These are phyloP conservation scores for Melanargia galathea DNA, from an alignment of 2,888 invertebrate genomes.

Conservation along the genomic window DNA sequence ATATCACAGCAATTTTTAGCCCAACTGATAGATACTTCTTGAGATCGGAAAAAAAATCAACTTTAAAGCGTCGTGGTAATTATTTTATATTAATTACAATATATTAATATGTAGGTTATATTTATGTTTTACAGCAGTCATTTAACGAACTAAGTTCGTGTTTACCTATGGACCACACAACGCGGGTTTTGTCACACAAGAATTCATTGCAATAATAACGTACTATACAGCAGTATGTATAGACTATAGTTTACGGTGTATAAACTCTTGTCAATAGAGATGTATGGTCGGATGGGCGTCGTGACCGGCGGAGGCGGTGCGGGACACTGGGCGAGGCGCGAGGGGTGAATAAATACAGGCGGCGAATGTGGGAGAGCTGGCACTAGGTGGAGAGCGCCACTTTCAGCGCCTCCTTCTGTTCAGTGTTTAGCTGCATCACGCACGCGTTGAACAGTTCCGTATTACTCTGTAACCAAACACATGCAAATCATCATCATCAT, in stretches of 20 bases:
- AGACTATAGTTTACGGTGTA: constrained; percentile 25
- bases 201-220: constrained; percentile 26
- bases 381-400: constrained; percentile 83
- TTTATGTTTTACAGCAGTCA: constrained; percentile 35
- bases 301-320: constrained; percentile 44
- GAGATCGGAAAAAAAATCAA: constrained; percentile 55
- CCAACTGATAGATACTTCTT: constrained; percentile 55
- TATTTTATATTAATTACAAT: constrained; percentile 30
- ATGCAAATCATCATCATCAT: background rate
- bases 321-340: constrained; percentile 46
- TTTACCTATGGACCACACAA: constrained; percentile 28
- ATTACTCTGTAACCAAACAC: constrained; percentile 83
- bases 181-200: constrained; percentile 22
- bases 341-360: constrained; percentile 50
- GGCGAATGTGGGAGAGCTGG: constrained; percentile 29
- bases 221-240: constrained; percentile 26
- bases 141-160: constrained; percentile 29
- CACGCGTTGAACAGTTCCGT: constrained; percentile 91
- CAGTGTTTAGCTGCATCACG: constrained; percentile 87
- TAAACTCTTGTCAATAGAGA: constrained; percentile 14
- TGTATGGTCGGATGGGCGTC: constrained; percentile 40
- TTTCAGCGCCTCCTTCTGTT: constrained; percentile 92
- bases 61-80: constrained; percentile 39
- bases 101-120: constrained; percentile 29
- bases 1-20: constrained; percentile 80